Conservation (phyloP, 1,140 invertebrate genomes). For the Ceratosolen fusciceps region DNA sequence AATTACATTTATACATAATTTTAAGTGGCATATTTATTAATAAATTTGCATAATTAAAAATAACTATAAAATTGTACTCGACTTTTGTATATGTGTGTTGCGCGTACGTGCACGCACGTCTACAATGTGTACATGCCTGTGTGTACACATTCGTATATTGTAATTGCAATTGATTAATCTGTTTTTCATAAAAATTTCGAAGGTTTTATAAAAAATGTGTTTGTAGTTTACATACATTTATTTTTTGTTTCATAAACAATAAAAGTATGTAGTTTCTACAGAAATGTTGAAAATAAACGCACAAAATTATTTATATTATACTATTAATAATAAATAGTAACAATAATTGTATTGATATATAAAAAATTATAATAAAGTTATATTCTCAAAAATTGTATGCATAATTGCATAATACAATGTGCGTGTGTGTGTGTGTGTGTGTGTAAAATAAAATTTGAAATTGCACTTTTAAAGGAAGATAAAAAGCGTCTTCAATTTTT, state of each 20-base stretch:
- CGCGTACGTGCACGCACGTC: neutral
- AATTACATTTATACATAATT: constrained; percentile 32
- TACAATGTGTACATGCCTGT: neutral
- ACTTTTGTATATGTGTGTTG: neutral
- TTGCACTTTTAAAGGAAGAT: constrained; percentile 42
- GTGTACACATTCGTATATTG: neutral
- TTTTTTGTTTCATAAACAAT: neutral
- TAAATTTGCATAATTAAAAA: constrained; percentile 27
- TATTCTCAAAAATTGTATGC: constrained; percentile 31
- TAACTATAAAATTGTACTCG: constrained; percentile 22
- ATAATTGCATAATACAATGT: constrained; percentile 33
- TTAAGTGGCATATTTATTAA: constrained; percentile 47
- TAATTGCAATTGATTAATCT: neutral
- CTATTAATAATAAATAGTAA: constrained; percentile 15
- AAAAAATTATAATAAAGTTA: constrained; percentile 33
- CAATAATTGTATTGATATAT: constrained; percentile 27
- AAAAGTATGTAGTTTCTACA: neutral
- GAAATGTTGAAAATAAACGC: too few species aligned
- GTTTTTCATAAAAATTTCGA: neutral
- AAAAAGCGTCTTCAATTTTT: constrained; percentile 12
- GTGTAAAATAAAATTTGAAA: constrained; percentile 33
- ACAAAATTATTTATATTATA: constrained; percentile 6
- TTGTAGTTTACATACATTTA: neutral
- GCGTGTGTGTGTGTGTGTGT: constrained; percentile 15
- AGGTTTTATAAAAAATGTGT: neutral